These are phyloP conservation scores for Cryptocephalus primarius DNA, from an alignment of 2,888 invertebrate genomes.

Conservation along the genomic window DNA sequence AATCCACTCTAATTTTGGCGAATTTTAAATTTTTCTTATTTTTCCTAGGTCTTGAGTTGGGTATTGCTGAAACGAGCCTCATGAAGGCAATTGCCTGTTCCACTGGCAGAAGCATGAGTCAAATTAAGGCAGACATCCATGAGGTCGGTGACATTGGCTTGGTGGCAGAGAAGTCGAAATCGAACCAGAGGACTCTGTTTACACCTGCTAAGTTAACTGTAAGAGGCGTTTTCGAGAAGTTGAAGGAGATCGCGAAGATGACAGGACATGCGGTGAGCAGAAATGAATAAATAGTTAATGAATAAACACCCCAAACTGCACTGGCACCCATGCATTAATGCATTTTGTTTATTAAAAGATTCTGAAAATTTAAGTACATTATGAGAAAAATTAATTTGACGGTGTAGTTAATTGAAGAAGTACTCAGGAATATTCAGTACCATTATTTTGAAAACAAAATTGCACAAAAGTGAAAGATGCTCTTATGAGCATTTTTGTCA, in stretches of 20 bases:
- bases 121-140: constrained; percentile 65
- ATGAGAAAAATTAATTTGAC: too few species aligned
- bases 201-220: constrained; percentile 52
- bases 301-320: too few species aligned
- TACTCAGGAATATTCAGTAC: too few species aligned
- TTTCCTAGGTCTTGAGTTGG: constrained; percentile 60
- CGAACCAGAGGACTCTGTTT: constrained; percentile 81
- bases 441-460: too few species aligned
- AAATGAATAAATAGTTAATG: background rate
- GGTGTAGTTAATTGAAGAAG: too few species aligned
- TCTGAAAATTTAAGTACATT: too few species aligned
- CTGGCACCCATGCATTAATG: too few species aligned
- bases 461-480: too few species aligned
- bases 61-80: constrained; percentile 88
- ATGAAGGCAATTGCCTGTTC: constrained; percentile 90
- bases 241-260: constrained; percentile 80
- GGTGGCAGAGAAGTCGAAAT: constrained; percentile 77
- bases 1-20: background rate
- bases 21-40: background rate
- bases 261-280: constrained; percentile 60
- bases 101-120: constrained; percentile 74
- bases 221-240: constrained; percentile 61
- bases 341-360: too few species aligned
- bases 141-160: constrained; percentile 79
- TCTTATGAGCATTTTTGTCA: too few species aligned